These are phyloP conservation scores for Aporrectodea caliginosa DNA, from an alignment of 1,140 invertebrate genomes.

Conservation along the genomic window DNA sequence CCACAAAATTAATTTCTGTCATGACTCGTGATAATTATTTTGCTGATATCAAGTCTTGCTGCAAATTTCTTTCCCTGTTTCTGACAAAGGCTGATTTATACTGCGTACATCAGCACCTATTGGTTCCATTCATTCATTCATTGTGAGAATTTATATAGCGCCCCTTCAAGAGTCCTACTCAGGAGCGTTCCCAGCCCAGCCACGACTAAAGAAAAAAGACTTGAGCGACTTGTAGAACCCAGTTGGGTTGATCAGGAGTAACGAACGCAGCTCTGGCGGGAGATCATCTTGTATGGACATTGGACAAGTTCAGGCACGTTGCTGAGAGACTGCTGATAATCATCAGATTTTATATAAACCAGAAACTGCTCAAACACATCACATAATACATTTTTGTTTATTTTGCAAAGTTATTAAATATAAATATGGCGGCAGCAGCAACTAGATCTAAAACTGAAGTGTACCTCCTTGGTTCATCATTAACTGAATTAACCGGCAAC, in stretches of 20 bases:
- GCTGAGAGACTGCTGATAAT: conserved; percentile 6
- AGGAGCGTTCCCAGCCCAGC: too few species aligned
- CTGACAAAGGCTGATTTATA: background rate
- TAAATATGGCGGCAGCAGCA: conserved; percentile 11
- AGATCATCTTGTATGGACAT: background rate
- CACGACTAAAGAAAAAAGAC: too few species aligned
- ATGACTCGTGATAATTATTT: background rate
- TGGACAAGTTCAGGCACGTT: conserved; percentile 7
- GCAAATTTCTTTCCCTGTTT: background rate
- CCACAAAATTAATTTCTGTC: background rate
- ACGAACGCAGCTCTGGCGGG: too few species aligned
- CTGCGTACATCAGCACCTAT: background rate
- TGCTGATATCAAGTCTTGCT: conserved; percentile 2
- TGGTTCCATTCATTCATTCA: too few species aligned
- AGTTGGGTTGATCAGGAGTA: too few species aligned
- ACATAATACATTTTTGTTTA: background rate
- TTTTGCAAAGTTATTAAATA: background rate
- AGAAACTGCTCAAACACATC: conserved; percentile 13
- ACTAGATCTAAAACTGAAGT: conserved; percentile 10
- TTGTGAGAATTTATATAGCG: too few species aligned
- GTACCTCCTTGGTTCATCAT: background rate
- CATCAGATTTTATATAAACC: background rate
- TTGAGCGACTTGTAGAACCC: too few species aligned
- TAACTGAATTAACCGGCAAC: conserved; percentile 9
- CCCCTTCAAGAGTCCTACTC: too few species aligned